Percentiles rank a stretch among this genome's conserved stretches.
Conservation (phyloP, 2,888 invertebrate species). For the Drosophila suboccidentalis region DNA sequence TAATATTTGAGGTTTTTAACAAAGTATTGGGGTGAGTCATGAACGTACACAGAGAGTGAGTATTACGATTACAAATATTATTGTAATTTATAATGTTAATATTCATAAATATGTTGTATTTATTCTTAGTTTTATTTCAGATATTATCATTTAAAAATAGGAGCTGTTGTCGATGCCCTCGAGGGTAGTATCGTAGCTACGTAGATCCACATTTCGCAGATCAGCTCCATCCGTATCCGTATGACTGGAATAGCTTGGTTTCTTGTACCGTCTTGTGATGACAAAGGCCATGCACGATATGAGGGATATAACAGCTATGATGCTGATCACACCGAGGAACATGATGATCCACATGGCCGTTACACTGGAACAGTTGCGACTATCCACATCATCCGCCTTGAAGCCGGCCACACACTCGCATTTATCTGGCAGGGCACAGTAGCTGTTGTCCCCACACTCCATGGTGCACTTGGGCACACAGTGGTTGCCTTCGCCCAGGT, state of each 20-base stretch:
- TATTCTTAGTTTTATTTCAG: too few species aligned
- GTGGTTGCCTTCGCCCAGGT: neutral
- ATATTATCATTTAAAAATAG: conserved; percentile 5
- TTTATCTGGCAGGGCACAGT: conserved; percentile 29
- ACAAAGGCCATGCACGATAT: neutral
- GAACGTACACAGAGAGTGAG: neutral
- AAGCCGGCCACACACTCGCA: conserved; percentile 33
- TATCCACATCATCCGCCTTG: neutral
- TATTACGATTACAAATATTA: neutral
- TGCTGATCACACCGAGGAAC: neutral
- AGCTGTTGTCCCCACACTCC: conserved; percentile 42
- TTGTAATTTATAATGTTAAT: neutral
- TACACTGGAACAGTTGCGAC: conserved; percentile 16
- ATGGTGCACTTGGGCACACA: conserved; percentile 44
- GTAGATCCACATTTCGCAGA: neutral
- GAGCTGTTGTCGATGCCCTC: conserved; percentile 32
- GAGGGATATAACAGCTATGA: neutral
- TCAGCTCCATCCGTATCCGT: neutral
- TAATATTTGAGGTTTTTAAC: conserved; percentile 4
- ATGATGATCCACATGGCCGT: neutral
- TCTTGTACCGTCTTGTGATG: neutral
- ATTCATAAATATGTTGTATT: neutral
- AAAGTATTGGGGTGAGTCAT: conserved; percentile 6
- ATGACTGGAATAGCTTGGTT: neutral
- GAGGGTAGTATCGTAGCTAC: neutral